Base-by-base conservation (phyloP, 2,797 vertebrate species). In the Bovichtus variegatus region DNA sequence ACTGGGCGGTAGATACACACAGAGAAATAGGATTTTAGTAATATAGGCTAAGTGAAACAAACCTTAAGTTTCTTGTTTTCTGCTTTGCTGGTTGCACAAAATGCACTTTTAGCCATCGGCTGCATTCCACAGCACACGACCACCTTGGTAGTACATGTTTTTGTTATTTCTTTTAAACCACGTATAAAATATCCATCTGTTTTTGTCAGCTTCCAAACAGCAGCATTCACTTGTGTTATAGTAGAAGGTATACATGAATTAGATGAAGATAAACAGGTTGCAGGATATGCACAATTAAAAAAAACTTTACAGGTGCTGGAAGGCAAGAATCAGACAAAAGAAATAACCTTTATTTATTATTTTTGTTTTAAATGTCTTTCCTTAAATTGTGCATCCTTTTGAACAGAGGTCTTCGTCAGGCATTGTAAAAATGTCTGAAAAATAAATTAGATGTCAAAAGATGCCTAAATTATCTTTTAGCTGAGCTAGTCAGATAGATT, bases 21-120 rank as follows among this genome's bases (percentile, higher is more conserved):
- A 23, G 6, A 71, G 15, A 58, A 38, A 46, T 29, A 54, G 15
- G 88, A 87, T 80, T 92, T 69, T n/a, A 43, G 31, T 41, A 36
- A 66, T 43, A 68, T 72, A 7, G 5, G 29, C 6, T 51, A 38
- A 82, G 3, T 64, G 2, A 65, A 71, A 69, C 47, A 43, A 59
- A 74, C 3, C 3, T 9, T 58, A 31, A 36, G 61, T 47, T 2
- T 65, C 60, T 70, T 69, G 9, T 55, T 78, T 64, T 72, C 9
- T 47, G 13, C 74, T 60, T 53, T 80, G 23, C 55, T 76, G 69
- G 60, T 85, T 71, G 81, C 69, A 83, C 82, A 87, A 76, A 72
- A 81, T 46, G 83, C 84, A 87, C 81, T 86, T 89, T 91, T 80
- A 72, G 10, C 47, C 43, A 65, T 76, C 18, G 57, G 47, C 38